Evolutionary conservation across 2,797 vertebrate genomes (phyloP).

Genomic region (Sebastiscus tertius): DNA sequence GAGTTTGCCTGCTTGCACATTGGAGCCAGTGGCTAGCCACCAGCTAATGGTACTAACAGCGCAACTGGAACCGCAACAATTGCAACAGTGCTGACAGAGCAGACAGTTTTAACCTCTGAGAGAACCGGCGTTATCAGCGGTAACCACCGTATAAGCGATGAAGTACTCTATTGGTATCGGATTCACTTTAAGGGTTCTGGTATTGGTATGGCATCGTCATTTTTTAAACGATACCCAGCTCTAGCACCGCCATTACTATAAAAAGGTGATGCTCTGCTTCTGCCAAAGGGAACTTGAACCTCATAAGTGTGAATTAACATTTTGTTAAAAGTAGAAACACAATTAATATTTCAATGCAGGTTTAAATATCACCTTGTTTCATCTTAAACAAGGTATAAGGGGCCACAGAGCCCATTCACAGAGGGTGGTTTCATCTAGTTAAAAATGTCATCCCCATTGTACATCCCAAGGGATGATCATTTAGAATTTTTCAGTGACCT

Average conservation of each 20-base stretch:
- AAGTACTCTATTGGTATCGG: too few relatives aligned
- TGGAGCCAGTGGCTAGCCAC: too few relatives aligned
- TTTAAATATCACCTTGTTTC: background rate
- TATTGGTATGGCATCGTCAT: too few relatives aligned
- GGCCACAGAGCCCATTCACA: background rate
- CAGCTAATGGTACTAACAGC: too few relatives aligned
- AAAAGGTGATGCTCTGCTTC: background rate
- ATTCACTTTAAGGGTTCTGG: too few relatives aligned
- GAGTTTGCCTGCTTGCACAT: too few relatives aligned
- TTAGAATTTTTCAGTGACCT: constrained; percentile 33
- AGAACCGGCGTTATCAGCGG: too few relatives aligned
- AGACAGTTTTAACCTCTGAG: too few relatives aligned
- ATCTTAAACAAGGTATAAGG: background rate
- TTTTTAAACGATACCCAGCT: too few relatives aligned
- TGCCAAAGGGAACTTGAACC: background rate
- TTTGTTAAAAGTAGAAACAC: background rate
- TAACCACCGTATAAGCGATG: too few relatives aligned
- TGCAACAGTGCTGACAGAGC: too few relatives aligned
- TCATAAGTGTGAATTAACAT: background rate
- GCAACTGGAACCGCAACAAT: too few relatives aligned
- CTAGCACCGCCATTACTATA: background rate
- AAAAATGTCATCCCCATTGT: background rate
- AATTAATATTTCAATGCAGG: background rate
- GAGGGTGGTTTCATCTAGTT: background rate
- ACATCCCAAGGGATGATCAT: constrained; percentile 19